These are phyloP conservation scores for Limnephilus auricula DNA, from an alignment of 2,888 invertebrate species.

Conservation along the genomic window DNA sequence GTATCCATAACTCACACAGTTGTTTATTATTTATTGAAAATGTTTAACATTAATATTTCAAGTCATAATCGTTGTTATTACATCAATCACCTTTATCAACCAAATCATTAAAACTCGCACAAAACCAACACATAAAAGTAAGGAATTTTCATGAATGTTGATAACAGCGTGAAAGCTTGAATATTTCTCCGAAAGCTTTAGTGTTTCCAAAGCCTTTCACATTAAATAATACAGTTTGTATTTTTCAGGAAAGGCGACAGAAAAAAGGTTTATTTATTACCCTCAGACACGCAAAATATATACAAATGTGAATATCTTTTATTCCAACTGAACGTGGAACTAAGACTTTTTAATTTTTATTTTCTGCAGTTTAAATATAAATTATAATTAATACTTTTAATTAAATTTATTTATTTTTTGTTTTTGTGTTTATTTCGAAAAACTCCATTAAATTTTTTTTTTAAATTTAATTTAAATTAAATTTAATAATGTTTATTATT, in stretches of 20 bases:
- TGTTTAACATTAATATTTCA: neutral
- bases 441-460: too few species aligned
- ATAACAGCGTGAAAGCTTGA: neutral
- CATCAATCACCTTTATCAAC: neutral
- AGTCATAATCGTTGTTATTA: neutral
- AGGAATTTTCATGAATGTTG: neutral
- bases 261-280: conserved; percentile 43
- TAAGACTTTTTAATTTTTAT: neutral
- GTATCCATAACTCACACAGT: neutral
- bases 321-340: neutral
- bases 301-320: conserved; percentile 35
- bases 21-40: neutral
- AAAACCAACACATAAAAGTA: neutral
- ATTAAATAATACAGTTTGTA: conserved; percentile 18
- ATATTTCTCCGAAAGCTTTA: neutral
- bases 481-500: too few species aligned
- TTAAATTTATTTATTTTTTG: too few species aligned
- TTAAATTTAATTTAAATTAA: too few species aligned
- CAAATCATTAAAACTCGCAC: neutral
- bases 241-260: conserved; percentile 36
- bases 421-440: too few species aligned
- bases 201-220: neutral
- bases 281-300: conserved; percentile 47
- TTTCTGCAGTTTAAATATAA: too few species aligned
- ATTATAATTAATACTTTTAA: too few species aligned